A percentile compares a stretch with the other conserved stretches of the same genome.
These are phyloP conservation scores for Chymomyza caudatula DNA, from an alignment of 2,888 invertebrate genomes.

Conservation along the genomic window DNA sequence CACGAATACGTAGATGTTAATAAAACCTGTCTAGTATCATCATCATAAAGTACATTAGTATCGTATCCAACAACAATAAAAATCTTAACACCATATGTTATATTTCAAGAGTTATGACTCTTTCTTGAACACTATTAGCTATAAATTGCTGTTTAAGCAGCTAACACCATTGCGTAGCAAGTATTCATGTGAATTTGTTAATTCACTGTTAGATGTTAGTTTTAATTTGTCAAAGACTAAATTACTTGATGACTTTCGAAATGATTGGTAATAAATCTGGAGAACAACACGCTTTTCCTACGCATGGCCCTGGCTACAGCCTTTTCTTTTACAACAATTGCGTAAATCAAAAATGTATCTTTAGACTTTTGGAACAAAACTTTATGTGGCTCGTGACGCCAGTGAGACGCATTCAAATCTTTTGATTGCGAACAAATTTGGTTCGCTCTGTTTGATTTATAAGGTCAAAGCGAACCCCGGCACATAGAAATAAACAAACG, in stretches of 20 bases:
- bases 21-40: neutral
- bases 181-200: neutral
- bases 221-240: slow-evolving; percentile 54
- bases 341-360: slow-evolving; percentile 66
- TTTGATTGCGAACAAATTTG: slow-evolving; percentile 47
- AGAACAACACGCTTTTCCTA: slow-evolving; percentile 33
- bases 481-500: slow-evolving; percentile 41
- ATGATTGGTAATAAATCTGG: slow-evolving; percentile 52
- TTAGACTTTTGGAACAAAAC: slow-evolving; percentile 26
- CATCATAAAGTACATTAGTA: neutral
- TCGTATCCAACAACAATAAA: slow-evolving; percentile 23
- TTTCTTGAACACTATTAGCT: slow-evolving; percentile 37
- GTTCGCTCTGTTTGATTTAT: slow-evolving; percentile 51
- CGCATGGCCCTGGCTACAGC: slow-evolving; percentile 11
- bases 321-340: slow-evolving; percentile 34
- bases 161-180: slow-evolving; percentile 39
- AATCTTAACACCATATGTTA: slow-evolving; percentile 8
- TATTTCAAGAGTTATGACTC: slow-evolving; percentile 19
- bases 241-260: slow-evolving; percentile 58
- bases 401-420: slow-evolving; percentile 30
- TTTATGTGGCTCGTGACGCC: slow-evolving; percentile 33
- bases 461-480: slow-evolving; percentile 53
- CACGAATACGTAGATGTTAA: neutral
- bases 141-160: slow-evolving; percentile 48
- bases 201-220: slow-evolving; percentile 16